These are phyloP conservation scores for Phoenoteleia sp. DNA, from an alignment of 2,888 invertebrate species.

Conservation along the genomic window DNA sequence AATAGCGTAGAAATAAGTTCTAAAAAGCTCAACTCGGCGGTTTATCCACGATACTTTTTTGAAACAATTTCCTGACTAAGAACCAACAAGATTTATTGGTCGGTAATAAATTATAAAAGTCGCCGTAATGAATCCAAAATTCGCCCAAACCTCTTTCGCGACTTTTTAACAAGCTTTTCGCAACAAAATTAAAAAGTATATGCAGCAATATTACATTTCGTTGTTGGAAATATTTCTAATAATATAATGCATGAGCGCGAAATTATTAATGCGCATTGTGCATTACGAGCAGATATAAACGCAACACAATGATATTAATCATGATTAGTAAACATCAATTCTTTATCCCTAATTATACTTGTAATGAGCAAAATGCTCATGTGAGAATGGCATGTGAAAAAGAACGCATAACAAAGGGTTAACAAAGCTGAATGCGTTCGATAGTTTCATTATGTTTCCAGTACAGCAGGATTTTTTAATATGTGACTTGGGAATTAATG, in stretches of 20 bases:
- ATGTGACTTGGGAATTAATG: neutral
- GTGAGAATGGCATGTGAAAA: neutral
- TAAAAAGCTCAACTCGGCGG: neutral
- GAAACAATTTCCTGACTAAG: neutral
- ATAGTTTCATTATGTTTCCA: constrained; percentile 39
- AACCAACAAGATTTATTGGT: neutral
- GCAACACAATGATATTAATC: neutral
- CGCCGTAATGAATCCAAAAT: no score
- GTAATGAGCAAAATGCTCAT: neutral
- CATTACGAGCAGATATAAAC: no score
- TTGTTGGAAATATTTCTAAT: no score
- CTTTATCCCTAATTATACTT: constrained; percentile 27
- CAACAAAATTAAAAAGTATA: no score
- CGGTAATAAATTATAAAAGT: neutral
- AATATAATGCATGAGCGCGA: neutral
- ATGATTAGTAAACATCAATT: constrained; percentile 25
- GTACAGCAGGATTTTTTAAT: constrained; percentile 30
- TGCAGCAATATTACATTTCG: no score
- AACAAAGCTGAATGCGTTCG: constrained; percentile 24
- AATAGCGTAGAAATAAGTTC: neutral
- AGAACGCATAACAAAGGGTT: constrained; percentile 17
- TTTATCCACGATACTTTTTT: neutral
- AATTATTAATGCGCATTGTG: neutral
- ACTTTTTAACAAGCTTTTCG: no score
- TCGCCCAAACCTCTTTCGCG: no score